Base-by-base conservation (phyloP, 2,113 vertebrate species). In the Phaethon lepturus region DNA sequence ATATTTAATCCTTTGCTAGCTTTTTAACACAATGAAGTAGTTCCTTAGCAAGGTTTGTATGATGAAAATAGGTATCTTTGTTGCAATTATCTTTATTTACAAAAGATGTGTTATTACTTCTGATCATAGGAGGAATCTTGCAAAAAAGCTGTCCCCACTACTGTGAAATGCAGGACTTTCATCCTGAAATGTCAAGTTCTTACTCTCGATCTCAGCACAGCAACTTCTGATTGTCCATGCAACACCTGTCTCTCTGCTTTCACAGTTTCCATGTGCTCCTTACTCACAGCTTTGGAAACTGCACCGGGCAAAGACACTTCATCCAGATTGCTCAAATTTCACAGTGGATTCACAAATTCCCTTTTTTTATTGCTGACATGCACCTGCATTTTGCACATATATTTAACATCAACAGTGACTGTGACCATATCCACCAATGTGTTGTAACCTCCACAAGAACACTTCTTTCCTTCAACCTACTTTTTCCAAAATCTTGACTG, bases 61-160 rank as follows among this genome's bases (percentile, higher is more conserved):
- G 4, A 83, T 28, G 16, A 76, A 67, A 75, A 67, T 14, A 53
- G 3, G 5, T 75, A 50, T 28, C 11, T 74, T 58, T 26, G 1
- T n/a, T 75, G 12, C 6, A 83, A 50, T 67, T 63, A 13, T 20
- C 4, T 31, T 72, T 88, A 53, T 79, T 68, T 67, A 24, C 28
- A 45, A n/a, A 75, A 72, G 38, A 55, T 22, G 2, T 8, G 9
- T 19, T 63, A 49, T 75, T 73, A 44, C 17, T 59, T 83, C 58
- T 58, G 28, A 67, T 62, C 33, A 50, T 3, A 74, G 10, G 12
- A 92, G 2, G 20, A 80, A 63, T 24, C 17, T 59, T 56, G 58
- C 18, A 58, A 84, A 80, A 80, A 67, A 5, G 0, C 8, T 29
- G 38, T 38, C 4, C 18, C 1, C 3, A 17, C 3, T n/a, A 11